phyloP scores from a whole-genome alignment of 2,888 invertebrate genomes.

The Sesamia inferens region DNA sequence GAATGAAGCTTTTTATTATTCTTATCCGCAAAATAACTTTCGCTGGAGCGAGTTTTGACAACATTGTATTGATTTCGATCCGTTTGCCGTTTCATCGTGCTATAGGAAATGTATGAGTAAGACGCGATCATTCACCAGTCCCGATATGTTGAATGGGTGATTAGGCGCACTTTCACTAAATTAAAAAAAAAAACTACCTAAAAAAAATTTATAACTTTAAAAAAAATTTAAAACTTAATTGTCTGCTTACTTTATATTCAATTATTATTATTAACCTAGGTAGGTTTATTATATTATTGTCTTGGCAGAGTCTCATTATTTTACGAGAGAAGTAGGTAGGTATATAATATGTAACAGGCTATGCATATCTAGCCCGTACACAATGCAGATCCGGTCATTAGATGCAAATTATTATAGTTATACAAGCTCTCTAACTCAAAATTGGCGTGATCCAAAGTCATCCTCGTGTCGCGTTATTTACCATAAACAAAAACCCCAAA shows the following conservation, averaged over 20 bases:
- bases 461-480: conserved; percentile 57
- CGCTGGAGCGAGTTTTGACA: conserved; percentile 51
- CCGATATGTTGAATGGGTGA: conserved; percentile 45
- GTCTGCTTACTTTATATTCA: neutral
- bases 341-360: no score
- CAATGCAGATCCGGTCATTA: conserved; percentile 61
- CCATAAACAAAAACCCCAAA: conserved; percentile 72
- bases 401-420: conserved; percentile 52
- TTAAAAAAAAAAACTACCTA: neutral
- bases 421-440: conserved; percentile 36
- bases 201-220: conserved; percentile 16
- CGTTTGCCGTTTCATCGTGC: conserved; percentile 48
- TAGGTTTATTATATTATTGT: neutral
- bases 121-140: conserved; percentile 36
- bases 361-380: conserved; percentile 12
- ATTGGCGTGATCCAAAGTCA: conserved; percentile 57
- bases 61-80: conserved; percentile 58
- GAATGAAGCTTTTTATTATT: conserved; percentile 33
- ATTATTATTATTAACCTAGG: neutral
- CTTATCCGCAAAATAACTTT: conserved; percentile 51
- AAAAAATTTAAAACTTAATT: neutral
- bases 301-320: conserved; percentile 1
- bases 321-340: neutral
- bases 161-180: conserved; percentile 56
- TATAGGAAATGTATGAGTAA: conserved; percentile 44